Base-by-base conservation (phyloP, 2,888 invertebrate species). In the Drosophila aldrichi region DNA sequence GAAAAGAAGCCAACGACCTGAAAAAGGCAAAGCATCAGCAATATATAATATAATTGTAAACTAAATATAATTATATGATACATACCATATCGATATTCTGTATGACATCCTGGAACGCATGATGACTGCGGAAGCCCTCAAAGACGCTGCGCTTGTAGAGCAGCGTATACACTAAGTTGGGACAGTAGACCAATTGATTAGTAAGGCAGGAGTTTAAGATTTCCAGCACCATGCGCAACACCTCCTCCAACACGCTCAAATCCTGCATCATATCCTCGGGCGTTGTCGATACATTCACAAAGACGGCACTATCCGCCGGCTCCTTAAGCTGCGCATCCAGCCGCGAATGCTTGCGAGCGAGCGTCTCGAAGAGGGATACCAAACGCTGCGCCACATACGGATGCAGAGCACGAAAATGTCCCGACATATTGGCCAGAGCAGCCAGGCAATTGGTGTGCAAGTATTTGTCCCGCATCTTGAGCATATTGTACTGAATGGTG, bases 381-480 rank as follows among this genome's bases (percentile, higher is more conserved):
- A 99, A 93, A 86, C 98, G 95, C 93, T 99, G 99, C 63, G 98
- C 97, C 10, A 99, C 99, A 92, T 98, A 98, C 0, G 99, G 98
- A 93, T 99, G 98, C 22, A 99, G 94, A 65, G 97, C 95, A 86
- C 97, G 95, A 92, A 99, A 99, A 91, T 96, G 96, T 79, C 96
- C 96, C 41, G 99, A 99, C 99, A 99, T 99, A 90, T 99, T 99
- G 18, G 99, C 99, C 81, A 99, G 94, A 8, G 99, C 99, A 3
- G 99, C 99, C 75, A 99, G 94, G 91, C 99, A 99, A 93, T 99
- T 99, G 4, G 99, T 99, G 92, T 99, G 99, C 20, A 99, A 94
- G 93, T 99, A 99, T 93, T 98, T 98, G 92, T 99, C 99, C 79
- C 98, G 94, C 94, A 98, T 98, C 91, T 98, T 96, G 71, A 98